Conservation (phyloP, 53 echinoderm and acorn worm species). For the Echinarachnius parma region DNA sequence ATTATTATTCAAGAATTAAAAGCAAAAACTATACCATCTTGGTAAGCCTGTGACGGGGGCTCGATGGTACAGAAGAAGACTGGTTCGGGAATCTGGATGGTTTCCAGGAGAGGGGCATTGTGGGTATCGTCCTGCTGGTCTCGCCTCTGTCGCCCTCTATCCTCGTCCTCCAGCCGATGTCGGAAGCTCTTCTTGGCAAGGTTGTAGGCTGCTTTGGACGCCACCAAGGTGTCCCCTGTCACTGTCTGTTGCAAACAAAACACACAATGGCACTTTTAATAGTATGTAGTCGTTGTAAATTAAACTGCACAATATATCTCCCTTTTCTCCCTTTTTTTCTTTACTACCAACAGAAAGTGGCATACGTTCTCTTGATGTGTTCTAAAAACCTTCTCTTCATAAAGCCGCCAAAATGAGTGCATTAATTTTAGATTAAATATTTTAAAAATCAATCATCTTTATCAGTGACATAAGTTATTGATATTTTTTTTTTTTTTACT, state of each 20-base stretch:
- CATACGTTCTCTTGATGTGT: no score
- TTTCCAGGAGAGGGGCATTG: conserved; percentile 57
- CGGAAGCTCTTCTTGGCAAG: conserved; percentile 60
- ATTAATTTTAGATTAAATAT: no score
- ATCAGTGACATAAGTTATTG: no score
- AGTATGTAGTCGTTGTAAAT: neutral
- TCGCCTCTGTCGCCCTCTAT: neutral
- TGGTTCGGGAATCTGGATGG: conserved; percentile 77
- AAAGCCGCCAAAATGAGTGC: no score
- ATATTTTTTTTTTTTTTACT: no score
- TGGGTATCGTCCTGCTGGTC: neutral
- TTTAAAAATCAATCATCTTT: no score
- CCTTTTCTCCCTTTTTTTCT: no score
- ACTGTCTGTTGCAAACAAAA: conserved; percentile 57
- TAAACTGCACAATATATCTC: no score
- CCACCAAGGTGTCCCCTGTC: conserved; percentile 87
- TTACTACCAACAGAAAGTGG: no score
- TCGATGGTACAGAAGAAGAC: conserved; percentile 99
- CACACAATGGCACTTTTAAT: neutral
- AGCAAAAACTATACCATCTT: conserved; percentile 85
- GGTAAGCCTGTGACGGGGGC: conserved; percentile 83
- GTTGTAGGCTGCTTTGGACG: conserved; percentile 79
- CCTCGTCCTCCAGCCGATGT: conserved; percentile 26
- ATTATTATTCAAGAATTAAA: no score
- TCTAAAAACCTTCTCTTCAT: no score